Base-by-base conservation (phyloP, 2,888 invertebrate species). In the Andrena flavipes region DNA sequence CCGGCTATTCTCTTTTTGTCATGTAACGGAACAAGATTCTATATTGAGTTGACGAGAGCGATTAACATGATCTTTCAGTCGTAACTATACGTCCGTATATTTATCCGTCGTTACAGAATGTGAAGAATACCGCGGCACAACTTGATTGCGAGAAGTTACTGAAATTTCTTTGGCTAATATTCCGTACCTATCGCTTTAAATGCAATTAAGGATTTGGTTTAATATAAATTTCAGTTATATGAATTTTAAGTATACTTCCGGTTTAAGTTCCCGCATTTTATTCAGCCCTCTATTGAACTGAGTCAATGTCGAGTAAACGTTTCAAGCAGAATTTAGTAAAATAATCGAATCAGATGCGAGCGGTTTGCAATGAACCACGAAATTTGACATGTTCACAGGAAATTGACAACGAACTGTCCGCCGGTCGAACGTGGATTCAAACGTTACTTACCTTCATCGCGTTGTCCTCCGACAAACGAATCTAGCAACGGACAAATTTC, bases 11-110 rank as follows among this genome's bases (percentile, higher is more conserved):
- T 69, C 72, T 75, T 77, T 82, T 76, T 56, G 75, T 76, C 71
- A 51, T 60, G 49, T 82, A 82, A 82, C 82, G 82, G 78, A 76
- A 84, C 84, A 63, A 56, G 72, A 54, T 79, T 73, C 76, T 76
- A 56, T 73, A 56, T 64, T 23, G 56, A 48, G 64, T 29, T 33
- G 76, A 49, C 35, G 51, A 63, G 13, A 51, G 49, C 42, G 75
- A 84, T 82, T 82, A 72, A 26, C 74, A 65, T 42, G 63, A 51
- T 72, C 67, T 67, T 73, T 70, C 83, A 59, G 42, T 76, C 76
- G 64, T 64, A 67, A 73, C 73, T 49, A 33, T 26, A 26, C 20
- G 30, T 16, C 26, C 68, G 29, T 59, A 49, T 63, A 49, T 33
- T 35, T 33, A n/a, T 48, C n/a, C 30, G 23, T 64, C 35, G 13